Evolutionary conservation across 2,888 invertebrate genomes (phyloP).

Genomic region (Cynaeus angustus): DNA sequence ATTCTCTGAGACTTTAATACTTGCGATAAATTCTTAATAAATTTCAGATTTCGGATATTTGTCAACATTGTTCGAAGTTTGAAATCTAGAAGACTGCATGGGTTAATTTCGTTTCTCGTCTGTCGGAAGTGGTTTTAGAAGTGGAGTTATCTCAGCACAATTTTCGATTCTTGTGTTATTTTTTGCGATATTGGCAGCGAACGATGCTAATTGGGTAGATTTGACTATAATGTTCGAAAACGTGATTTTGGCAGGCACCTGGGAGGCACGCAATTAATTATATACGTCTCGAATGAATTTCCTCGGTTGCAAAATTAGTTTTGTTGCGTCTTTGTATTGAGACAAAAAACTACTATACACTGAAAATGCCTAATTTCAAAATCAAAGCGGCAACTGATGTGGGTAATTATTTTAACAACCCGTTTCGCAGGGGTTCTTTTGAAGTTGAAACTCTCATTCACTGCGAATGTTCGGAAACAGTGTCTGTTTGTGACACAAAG

Average conservation of each 20-base stretch:
- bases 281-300: slow-evolving; percentile 18
- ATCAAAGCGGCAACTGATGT: slow-evolving; percentile 51
- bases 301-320: slow-evolving; percentile 31
- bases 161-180: no score
- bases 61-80: no score
- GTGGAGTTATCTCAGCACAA: no score
- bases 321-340: slow-evolving; percentile 36
- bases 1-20: slow-evolving; percentile 3
- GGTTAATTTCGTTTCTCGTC: no score
- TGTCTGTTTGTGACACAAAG: slow-evolving; percentile 52
- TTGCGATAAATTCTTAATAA: slow-evolving; percentile 9
- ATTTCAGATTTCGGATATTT: not conserved
- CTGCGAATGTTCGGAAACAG: slow-evolving; percentile 37
- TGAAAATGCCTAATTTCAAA: slow-evolving; percentile 45
- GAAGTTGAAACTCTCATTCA: slow-evolving; percentile 49
- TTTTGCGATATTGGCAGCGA: no score
- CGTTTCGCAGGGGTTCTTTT: slow-evolving; percentile 47
- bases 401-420: slow-evolving; percentile 52
- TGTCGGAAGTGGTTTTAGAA: no score
- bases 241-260: slow-evolving; percentile 25
- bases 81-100: no score
- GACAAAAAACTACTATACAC: slow-evolving; percentile 34
- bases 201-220: slow-evolving; percentile 1
- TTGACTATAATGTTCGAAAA: slow-evolving; percentile 6
- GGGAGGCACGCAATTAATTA: slow-evolving; percentile 44